Conservation (phyloP, 2,113 vertebrate species). For the Notiomystis cincta region DNA sequence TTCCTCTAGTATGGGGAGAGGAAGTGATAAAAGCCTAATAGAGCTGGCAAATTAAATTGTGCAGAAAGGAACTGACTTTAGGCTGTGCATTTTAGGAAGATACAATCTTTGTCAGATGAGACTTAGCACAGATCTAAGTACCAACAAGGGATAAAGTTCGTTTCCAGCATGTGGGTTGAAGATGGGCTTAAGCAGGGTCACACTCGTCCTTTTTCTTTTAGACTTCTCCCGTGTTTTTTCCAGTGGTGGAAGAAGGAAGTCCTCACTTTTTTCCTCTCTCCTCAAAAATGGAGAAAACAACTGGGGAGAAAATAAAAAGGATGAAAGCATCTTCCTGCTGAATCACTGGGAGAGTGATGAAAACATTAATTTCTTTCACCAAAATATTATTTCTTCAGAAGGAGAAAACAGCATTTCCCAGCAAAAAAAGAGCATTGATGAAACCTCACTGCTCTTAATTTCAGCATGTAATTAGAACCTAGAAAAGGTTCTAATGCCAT, state of each 20-base stretch:
- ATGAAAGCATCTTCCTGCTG: background rate
- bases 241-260: background rate
- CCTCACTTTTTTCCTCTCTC: background rate
- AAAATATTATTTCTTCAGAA: background rate
- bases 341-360: background rate
- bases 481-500: background rate
- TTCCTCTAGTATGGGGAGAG: background rate
- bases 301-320: background rate
- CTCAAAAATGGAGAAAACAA: background rate
- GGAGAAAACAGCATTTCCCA: background rate
- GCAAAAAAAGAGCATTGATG: background rate
- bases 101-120: background rate
- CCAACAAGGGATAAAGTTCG: background rate
- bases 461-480: background rate
- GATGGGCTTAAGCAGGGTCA: background rate
- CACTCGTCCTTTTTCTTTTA: background rate
- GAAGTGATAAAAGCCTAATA: conserved; percentile 36
- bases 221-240: background rate
- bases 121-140: background rate
- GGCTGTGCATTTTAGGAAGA: background rate
- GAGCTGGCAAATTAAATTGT: background rate
- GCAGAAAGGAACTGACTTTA: background rate
- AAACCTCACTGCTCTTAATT: background rate
- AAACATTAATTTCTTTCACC: background rate
- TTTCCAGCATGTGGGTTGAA: background rate